These are phyloP conservation scores for Bryconaethiops microstoma DNA, from an alignment of 2,797 vertebrate species.

Conservation along the genomic window DNA sequence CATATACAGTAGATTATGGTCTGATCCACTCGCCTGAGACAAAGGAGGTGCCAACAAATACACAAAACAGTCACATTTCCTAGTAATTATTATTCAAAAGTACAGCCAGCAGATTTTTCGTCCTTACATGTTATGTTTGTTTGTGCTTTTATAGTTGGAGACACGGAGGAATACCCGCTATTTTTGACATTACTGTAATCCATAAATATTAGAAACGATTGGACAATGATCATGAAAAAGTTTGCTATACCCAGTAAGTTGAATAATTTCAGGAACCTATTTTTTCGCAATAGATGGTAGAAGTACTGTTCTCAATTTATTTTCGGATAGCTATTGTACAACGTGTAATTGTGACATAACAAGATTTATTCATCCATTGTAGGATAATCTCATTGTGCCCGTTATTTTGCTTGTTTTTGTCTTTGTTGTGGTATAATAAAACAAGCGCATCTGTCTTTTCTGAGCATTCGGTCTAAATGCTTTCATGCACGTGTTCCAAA, in stretches of 20 bases:
- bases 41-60: conserved; percentile 32
- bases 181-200: conserved; percentile 26
- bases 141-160: conserved; percentile 19
- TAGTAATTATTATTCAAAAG: conserved; percentile 15
- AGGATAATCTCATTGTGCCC: no score
- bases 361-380: no score
- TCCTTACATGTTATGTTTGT: not conserved
- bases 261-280: not conserved
- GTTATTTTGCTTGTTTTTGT: not conserved
- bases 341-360: no score
- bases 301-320: conserved; percentile 3
- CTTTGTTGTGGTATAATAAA: conserved; percentile 28
- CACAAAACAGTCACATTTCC: conserved; percentile 3
- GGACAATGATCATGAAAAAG: not conserved
- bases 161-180: conserved; percentile 2
- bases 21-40: conserved; percentile 44
- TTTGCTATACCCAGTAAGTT: not conserved
- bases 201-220: not conserved
- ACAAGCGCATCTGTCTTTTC: conserved; percentile 14
- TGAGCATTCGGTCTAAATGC: conserved; percentile 30
- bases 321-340: not conserved
- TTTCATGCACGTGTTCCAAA: conserved; percentile 17
- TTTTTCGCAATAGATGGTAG: conserved; percentile 3
- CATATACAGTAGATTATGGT: conserved; percentile 40
- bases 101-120: conserved; percentile 10